Percentiles rank a stretch among this genome's conserved stretches.
Conservation (phyloP, 1,140 invertebrate genomes). For the Laupala kohalensis region DNA sequence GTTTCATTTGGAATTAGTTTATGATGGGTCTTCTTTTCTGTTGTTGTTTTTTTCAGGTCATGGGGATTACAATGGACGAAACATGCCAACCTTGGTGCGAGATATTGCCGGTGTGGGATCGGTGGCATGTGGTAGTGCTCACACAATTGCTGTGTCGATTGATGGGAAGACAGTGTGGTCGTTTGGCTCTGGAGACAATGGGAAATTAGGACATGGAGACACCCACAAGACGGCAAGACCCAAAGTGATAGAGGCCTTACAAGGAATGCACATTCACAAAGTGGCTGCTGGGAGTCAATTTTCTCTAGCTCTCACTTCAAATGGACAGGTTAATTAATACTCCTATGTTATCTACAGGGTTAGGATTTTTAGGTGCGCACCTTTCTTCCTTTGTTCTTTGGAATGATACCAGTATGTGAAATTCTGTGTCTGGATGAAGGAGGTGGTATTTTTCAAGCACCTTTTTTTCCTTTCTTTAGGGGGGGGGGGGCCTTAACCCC, state of each 20-base stretch:
- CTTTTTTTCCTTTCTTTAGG: too few relatives aligned
- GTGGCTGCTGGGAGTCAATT: conserved; percentile 45
- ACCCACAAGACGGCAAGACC: conserved; percentile 39
- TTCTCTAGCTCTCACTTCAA: conserved; percentile 43
- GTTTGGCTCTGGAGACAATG: conserved; percentile 46
- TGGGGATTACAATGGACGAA: conserved; percentile 36
- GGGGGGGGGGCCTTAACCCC: too few relatives aligned
- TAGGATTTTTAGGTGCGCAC: too few relatives aligned
- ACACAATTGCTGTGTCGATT: conserved; percentile 44
- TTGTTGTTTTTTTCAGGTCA: conserved; percentile 34
- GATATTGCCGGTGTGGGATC: conserved; percentile 41
- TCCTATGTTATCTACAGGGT: too few relatives aligned
- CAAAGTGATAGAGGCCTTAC: conserved; percentile 46
- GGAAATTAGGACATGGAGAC: conserved; percentile 47
- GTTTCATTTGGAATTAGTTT: neutral
- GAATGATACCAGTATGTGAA: too few relatives aligned
- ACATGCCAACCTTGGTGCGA: conserved; percentile 41
- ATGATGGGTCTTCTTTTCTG: conserved; percentile 5
- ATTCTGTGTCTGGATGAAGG: too few relatives aligned
- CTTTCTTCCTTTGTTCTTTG: too few relatives aligned
- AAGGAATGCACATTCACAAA: conserved; percentile 42
- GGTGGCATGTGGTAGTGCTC: conserved; percentile 48
- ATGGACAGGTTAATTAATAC: conserved; percentile 31
- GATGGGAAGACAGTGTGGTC: conserved; percentile 53
- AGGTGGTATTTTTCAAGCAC: too few relatives aligned